phyloP scores from a whole-genome alignment of 2,797 vertebrate species.

The Periparus ater region DNA sequence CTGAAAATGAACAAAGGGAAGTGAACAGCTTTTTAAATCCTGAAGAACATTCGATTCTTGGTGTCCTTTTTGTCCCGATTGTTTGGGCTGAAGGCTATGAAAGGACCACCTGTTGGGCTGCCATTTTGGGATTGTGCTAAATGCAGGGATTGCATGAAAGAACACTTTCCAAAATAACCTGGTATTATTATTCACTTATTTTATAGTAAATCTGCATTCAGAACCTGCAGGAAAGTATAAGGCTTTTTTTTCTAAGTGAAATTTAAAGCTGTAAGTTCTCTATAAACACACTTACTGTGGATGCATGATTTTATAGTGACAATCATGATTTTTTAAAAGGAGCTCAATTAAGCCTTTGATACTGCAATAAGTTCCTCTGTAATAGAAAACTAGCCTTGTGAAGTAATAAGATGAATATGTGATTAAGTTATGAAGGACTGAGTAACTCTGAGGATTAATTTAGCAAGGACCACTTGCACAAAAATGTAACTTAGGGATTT shows the following conservation, averaged over 20 bases:
- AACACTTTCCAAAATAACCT: constrained; percentile 85
- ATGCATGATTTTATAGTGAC: constrained; percentile 75
- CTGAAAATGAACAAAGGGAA: constrained; percentile 97
- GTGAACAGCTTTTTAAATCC: constrained; percentile 99
- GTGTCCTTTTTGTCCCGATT: constrained; percentile 94
- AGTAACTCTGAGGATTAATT: constrained; percentile 48
- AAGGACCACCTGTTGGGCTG: constrained; percentile 99
- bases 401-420: constrained; percentile 46
- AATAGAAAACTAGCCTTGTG: constrained; percentile 61
- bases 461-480: constrained; percentile 23
- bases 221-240: constrained; percentile 75
- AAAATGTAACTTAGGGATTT: constrained; percentile 47
- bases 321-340: constrained; percentile 73
- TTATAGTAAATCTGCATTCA: constrained; percentile 84
- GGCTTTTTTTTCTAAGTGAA: constrained; percentile 71
- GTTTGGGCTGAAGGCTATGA: constrained; percentile 93
- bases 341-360: constrained; percentile 73
- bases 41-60: constrained; percentile 99
- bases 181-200: constrained; percentile 85
- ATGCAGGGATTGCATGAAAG: constrained; percentile 82
- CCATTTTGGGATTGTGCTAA: constrained; percentile 85
- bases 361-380: constrained; percentile 61
- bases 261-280: constrained; percentile 78
- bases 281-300: constrained; percentile 69
- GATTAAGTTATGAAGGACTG: constrained; percentile 43